Base-by-base conservation (phyloP, 2,797 vertebrate genomes). In the Anabacerthia variegaticeps region DNA sequence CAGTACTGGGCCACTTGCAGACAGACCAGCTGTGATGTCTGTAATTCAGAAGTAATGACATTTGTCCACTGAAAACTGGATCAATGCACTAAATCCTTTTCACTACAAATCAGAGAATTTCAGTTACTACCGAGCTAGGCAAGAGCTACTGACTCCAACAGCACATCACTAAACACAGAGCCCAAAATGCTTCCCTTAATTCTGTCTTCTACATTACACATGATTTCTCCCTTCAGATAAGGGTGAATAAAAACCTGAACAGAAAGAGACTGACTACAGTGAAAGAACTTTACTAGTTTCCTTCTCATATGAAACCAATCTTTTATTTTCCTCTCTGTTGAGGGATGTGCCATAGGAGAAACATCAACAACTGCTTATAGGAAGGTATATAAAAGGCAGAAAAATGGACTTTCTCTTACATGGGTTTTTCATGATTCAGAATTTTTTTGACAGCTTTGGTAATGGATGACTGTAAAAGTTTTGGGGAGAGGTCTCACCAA, bases 11-110 rank as follows among this genome's bases (percentile, higher is more conserved):
- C 58, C 67, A 13, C 54, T 88, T 55, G 30, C 54, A 73, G 63
- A 20, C 41, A 81, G 56, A 81, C n/a, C 43, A 65, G 18, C 52
- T 92, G 34, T 24, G 37, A 46, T 52, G 17, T 27, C 52, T 79
- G 49, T 76, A 85, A 84, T 93, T 88, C 51, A 54, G 56, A 77
- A 52, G 24, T 89, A 95, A 87, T 65, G 39, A n/a, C 58, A 44
- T 93, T 75, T 90, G 73, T 52, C 27, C 58, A 20, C 55, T 30
- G 76, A 58, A 78, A 88, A 86, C 20, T 62, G 36, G 51, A 93
- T 97, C 66, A 59, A 73, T 86, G 78, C 32, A 63, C 37, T 88
- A 73, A 85, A 73, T 41, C 39, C 23, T 86, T 81, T 76, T 68
- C 66, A 79, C 36, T 86, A 19, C 78, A 73, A 62, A 46, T 67